phyloP scores from a whole-genome alignment of 2,888 invertebrate genomes.

The Druceiella hillmani region DNA sequence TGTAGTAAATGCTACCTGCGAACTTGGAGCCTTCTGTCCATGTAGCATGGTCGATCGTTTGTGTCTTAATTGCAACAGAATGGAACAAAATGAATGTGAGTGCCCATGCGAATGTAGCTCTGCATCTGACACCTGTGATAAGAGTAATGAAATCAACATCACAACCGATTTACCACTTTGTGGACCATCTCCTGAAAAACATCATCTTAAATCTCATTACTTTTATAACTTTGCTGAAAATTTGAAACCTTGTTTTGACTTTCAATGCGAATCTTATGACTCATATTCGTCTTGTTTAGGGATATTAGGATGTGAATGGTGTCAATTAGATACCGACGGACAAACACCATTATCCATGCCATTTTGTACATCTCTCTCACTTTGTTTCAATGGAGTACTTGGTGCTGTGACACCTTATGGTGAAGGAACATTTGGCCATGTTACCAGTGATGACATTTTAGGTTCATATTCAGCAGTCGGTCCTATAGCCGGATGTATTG shows the following conservation, averaged over 20 bases:
- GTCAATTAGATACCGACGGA: conserved; percentile 73
- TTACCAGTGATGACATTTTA: conserved; percentile 42
- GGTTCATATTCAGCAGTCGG: conserved; percentile 70
- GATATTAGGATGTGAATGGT: conserved; percentile 89
- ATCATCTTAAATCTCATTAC: conserved; percentile 46
- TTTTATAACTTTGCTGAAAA: conserved; percentile 48
- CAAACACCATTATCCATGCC: conserved; percentile 60
- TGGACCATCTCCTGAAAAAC: conserved; percentile 44
- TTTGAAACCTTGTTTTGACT: conserved; percentile 60
- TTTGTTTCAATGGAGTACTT: conserved; percentile 82
- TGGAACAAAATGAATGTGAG: conserved; percentile 93
- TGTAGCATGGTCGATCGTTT: conserved; percentile 85
- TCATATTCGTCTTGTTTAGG: conserved; percentile 64
- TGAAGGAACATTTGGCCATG: conserved; percentile 57
- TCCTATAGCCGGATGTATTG: conserved; percentile 80
- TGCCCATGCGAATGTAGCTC: conserved; percentile 89
- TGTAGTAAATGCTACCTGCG: conserved; percentile 82
- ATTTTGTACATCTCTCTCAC: conserved; percentile 74
- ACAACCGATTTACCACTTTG: conserved; percentile 36
- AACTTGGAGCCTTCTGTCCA: conserved; percentile 81
- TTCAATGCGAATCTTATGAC: conserved; percentile 61
- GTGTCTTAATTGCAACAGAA: conserved; percentile 87
- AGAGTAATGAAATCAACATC: background rate
- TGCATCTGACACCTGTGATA: conserved; percentile 16
- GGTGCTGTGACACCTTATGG: conserved; percentile 79